Evolutionary conservation across 2,888 invertebrate genomes (phyloP), one percentile per base, ranked within the genome.

Genomic region (Mylabris sibirica): DNA sequence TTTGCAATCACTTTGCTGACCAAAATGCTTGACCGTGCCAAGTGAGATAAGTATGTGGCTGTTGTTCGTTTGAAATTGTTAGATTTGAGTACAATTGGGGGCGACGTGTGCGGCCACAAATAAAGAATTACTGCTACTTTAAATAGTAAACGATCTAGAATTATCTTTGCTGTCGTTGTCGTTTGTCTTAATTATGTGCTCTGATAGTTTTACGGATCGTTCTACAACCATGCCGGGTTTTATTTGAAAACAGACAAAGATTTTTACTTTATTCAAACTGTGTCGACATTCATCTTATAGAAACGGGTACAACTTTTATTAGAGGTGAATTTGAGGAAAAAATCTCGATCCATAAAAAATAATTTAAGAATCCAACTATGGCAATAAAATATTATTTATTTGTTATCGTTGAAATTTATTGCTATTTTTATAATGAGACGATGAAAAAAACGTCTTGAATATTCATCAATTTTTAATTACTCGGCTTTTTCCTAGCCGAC

Each of bases 1-100:
- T 78, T 78, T 74, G 74, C 76, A 73, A 72, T 73, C 73, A 75
- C 74, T 76, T n/a, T 76, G 75, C 74, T 73, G 73, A 76, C 76
- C 75, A 76, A 73, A 73, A 71, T 72, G 67, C 73, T 76, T 75
- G 74, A 74, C 72, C 72, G 34, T 72, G 67, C 65, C 71, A 73
- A 76, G 77, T 75, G 75, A 71, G 77, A 74, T 74, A 76, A 73
- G 73, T 71, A 66, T 61, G 59, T 59, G 20, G 38, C 44, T 44
- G 63, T 63, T 49, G 9, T 22, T 49, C 20, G 20, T 20, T 20
- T 49, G 49, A 41, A 57, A 61, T 35, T 57, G 63, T 65, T 62
- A 53, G 49, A 49, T 49, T 49, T 66, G 57, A 59, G 49, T 44
- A 63, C 64, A 59, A n/a, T 57, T 11, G 17, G 17, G 17, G 17